phyloP scores from a whole-genome alignment of 2,113 vertebrate genomes.

The Ophthalmolycus amberensis region DNA sequence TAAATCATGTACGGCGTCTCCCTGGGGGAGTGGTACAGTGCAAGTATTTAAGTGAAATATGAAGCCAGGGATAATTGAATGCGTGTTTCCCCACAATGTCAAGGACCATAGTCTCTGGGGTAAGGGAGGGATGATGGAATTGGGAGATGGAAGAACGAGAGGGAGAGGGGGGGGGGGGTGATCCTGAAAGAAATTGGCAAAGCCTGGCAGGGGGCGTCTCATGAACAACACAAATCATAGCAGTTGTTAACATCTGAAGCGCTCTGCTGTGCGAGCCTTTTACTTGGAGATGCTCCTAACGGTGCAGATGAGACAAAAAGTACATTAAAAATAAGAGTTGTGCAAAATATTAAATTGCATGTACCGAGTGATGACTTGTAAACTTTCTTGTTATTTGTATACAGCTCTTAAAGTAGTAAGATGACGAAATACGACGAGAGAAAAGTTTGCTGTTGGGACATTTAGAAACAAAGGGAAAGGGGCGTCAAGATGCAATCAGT shows the following conservation, averaged over 20 bases:
- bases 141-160: slow-evolving; percentile 21
- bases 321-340: background rate
- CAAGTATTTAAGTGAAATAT: slow-evolving; percentile 74
- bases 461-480: slow-evolving; percentile 24
- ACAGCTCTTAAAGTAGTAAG: background rate
- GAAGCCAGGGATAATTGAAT: slow-evolving; percentile 72
- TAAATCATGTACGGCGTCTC: slow-evolving; percentile 72
- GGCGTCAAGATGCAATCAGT: slow-evolving; percentile 17
- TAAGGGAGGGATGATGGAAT: slow-evolving; percentile 54
- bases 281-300: slow-evolving; percentile 13
- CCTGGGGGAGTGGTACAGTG: slow-evolving; percentile 53
- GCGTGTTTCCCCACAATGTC: slow-evolving; percentile 58
- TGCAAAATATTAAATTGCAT: background rate
- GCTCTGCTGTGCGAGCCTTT: slow-evolving; percentile 1
- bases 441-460: background rate
- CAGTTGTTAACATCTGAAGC: slow-evolving; percentile 18
- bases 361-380: background rate
- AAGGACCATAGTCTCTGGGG: slow-evolving; percentile 48
- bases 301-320: background rate
- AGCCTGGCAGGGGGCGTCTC: slow-evolving; percentile 29
- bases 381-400: background rate
- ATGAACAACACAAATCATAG: slow-evolving; percentile 58
- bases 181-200: slow-evolving; percentile 44
- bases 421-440: background rate
- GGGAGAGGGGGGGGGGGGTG: background rate